Evolutionary conservation across 2,113 vertebrate genomes (phyloP), one percentile per base, ranked within the genome.

Genomic region (Tamias sibiricus): DNA sequence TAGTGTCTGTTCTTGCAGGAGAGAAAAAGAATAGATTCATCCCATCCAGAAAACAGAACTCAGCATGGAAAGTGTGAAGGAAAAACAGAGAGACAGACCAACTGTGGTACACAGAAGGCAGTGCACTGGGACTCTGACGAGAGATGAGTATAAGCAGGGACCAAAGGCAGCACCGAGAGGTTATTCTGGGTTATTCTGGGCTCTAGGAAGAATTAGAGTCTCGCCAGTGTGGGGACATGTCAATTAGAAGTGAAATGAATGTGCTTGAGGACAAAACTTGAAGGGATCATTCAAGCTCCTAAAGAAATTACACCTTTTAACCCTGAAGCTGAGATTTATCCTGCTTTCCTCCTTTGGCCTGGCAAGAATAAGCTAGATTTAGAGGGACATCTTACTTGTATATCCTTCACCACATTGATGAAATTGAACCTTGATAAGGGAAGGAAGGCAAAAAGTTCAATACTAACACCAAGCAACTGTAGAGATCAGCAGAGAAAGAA

Each of bases 191-290:
- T 95, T 85, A 86, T 87, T 87, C 81, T 72, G 54, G 71, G 81
- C 14, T 74, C 28, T 62, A 66, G 22, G 14, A 81, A 90, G 6
- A 96, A 80, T 8, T 8, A 35, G 22, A 77, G n/a, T 93, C 79
- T 91, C 77, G 81, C 57, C 35, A 84, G 52, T 54, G 37, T 76
- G 44, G 32, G 40, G 24, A 62, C 19, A 20, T 84, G 90, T 52
- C 71, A 87, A 77, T 97, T 95, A 95, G 10, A 95, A 76, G 22
- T 76, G 69, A 98, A 95, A 92, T 84, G 59, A 97, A 92, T 82
- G 71, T 94, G 71, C 77, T 44, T 69, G 89, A 74, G 42, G 52
- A 59, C 3, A 97, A 80, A 94, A 90, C 66, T 91, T 80, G 24
- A 87, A 90, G n/a, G 72, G 52, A 91, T 95, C 30, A 80, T 71